A percentile compares a stretch with the other conserved stretches of the same genome.
These are phyloP conservation scores for Monodelphis domestica DNA, from an alignment of 2,797 vertebrate species.

Conservation along the genomic window DNA sequence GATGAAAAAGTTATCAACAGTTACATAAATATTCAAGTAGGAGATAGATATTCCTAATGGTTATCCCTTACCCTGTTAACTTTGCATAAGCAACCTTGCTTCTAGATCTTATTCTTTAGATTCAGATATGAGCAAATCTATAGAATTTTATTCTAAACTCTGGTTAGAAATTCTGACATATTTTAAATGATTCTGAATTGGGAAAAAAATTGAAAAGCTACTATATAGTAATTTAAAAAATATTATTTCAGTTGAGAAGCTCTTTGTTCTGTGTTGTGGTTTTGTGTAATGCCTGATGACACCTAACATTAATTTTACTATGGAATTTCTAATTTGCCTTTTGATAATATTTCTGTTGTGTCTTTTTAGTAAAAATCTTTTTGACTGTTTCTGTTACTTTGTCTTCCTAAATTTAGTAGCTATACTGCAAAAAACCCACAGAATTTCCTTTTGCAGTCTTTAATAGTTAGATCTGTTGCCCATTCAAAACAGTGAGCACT, in stretches of 20 bases:
- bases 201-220: background rate
- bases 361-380: background rate
- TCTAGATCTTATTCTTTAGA: slow-evolving; percentile 19
- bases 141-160: slow-evolving; percentile 4
- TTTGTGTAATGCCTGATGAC: background rate
- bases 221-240: slow-evolving; percentile 6
- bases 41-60: background rate
- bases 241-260: background rate
- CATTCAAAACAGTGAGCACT: background rate
- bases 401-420: background rate
- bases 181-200: slow-evolving; percentile 4
- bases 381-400: background rate
- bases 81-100: slow-evolving; percentile 20
- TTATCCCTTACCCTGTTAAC: background rate
- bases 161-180: background rate
- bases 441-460: background rate
- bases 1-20: slow-evolving; percentile 5
- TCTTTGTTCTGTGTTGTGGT: background rate
- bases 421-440: background rate
- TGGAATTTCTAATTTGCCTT: background rate
- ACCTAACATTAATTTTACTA: background rate
- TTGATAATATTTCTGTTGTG: background rate
- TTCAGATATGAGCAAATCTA: slow-evolving; percentile 16
- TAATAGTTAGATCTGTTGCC: background rate
- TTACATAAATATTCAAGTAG: background rate